Evolutionary conservation across 2,888 invertebrate species (phyloP).

Genomic region (Cheiracanthium punctorium): DNA sequence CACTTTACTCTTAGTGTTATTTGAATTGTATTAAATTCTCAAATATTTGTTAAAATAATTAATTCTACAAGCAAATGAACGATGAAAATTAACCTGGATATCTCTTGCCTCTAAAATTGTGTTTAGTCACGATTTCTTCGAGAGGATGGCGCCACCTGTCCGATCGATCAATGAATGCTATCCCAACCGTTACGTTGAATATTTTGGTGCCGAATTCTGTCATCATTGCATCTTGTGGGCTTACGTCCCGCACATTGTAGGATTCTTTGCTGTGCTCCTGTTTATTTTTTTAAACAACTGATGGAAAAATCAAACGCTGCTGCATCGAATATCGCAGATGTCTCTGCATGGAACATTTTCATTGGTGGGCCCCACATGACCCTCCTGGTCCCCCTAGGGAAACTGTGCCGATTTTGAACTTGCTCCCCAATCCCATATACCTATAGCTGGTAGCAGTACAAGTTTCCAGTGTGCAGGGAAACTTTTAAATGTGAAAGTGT

Average conservation of each 20-base stretch:
- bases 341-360: background rate
- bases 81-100: too few relatives aligned
- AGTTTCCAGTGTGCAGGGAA: background rate
- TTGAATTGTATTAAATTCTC: too few relatives aligned
- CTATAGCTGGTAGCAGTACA: conserved; percentile 31
- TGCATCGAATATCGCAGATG: background rate
- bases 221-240: conserved; percentile 44
- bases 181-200: conserved; percentile 48
- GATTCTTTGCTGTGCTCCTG: background rate
- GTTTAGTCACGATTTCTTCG: background rate
- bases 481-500: background rate
- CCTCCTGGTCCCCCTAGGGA: conserved; percentile 30
- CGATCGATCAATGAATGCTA: conserved; percentile 47
- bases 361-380: conserved; percentile 37
- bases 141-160: conserved; percentile 53
- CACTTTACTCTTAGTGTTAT: too few relatives aligned
- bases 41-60: too few relatives aligned
- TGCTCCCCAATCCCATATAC: conserved; percentile 39
- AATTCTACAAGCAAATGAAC: too few relatives aligned
- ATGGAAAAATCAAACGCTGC: background rate
- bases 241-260: background rate
- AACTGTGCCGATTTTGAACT: conserved; percentile 51
- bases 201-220: conserved; percentile 45
- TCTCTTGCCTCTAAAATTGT: too few relatives aligned
- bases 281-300: background rate